Conservation (phyloP, 1,140 invertebrate genomes). For the Halictus rubicundus region DNA sequence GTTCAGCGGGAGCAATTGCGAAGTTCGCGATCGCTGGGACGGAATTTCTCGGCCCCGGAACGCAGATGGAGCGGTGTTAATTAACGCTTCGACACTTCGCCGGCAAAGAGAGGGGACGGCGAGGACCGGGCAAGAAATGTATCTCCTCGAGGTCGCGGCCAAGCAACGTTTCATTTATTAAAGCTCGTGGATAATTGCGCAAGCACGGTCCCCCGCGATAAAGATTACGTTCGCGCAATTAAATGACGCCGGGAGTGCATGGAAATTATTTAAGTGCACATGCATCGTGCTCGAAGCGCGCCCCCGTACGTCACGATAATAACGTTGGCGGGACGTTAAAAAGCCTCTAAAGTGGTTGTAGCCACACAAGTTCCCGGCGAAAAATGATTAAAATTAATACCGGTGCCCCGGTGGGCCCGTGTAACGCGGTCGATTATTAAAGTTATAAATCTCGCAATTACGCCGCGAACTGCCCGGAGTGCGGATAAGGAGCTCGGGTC, state of each 20-base stretch:
- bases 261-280: slow-evolving; percentile 44
- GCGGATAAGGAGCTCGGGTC: neutral
- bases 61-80: slow-evolving; percentile 6
- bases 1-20: neutral
- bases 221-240: slow-evolving; percentile 35
- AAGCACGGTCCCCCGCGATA: slow-evolving; percentile 16
- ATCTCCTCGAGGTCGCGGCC: neutral
- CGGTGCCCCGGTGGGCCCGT: slow-evolving; percentile 28
- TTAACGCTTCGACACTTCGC: neutral
- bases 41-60: neutral
- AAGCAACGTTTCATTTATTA: slow-evolving; percentile 33
- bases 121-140: neutral
- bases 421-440: slow-evolving; percentile 51
- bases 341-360: slow-evolving; percentile 43
- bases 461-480: slow-evolving; percentile 8
- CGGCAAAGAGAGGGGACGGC: neutral
- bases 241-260: slow-evolving; percentile 26
- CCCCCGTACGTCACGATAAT: slow-evolving; percentile 39
- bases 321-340: slow-evolving; percentile 50
- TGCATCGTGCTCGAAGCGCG: neutral
- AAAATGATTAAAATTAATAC: slow-evolving; percentile 64
- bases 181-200: slow-evolving; percentile 41
- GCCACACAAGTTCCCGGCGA: slow-evolving; percentile 40
- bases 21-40: neutral
- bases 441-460: slow-evolving; percentile 58